Base-by-base conservation (phyloP, 2,888 invertebrate genomes). In the Heliconius aoede region DNA sequence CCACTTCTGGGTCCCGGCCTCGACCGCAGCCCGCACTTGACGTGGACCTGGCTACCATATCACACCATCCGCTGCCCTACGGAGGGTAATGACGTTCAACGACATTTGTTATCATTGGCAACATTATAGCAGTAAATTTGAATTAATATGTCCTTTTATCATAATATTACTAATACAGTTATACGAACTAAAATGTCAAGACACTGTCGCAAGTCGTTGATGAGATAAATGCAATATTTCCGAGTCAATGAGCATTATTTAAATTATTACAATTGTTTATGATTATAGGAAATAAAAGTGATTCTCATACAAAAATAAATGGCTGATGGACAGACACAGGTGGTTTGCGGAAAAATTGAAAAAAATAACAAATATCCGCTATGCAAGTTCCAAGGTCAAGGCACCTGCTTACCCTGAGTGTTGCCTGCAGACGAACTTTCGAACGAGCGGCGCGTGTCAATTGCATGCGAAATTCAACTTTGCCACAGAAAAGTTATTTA, bases 351-450 rank as follows among this genome's bases (percentile, higher is more conserved):
- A 92, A 92, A 91, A 86, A 85, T 85, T 82, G 86, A 87, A 88
- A 46, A n/a, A 90, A 91, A 86, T 85, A 78, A 78, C 78, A 90
- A 91, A 91, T 91, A 91, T 91, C 90, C 89, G 90, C 87, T 86
- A 88, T 88, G 86, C 85, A 81, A 79, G 84, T 84, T 82, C 87
- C 92, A 93, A 94, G 94, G 94, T 90, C 89, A 86, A 82, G 84
- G 87, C 85, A 92, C 89, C 87, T 86, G 93, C 86, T 93, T 84
- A 88, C 93, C 93, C 86, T 93, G 93, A 92, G 86, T 84, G 82
- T 82, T 84, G 84, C 85, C 81, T 85, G 86, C 85, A 84, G 86
- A 87, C 88, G 87, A 87, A 91, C 92, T 92, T 92, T 92, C 92
- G 88, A 92, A 89, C 85, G 84, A 80, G 73, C 80, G 81, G 73